phyloP scores from a whole-genome alignment of 2,797 vertebrate genomes.

The Rhynchonycteris naso region DNA sequence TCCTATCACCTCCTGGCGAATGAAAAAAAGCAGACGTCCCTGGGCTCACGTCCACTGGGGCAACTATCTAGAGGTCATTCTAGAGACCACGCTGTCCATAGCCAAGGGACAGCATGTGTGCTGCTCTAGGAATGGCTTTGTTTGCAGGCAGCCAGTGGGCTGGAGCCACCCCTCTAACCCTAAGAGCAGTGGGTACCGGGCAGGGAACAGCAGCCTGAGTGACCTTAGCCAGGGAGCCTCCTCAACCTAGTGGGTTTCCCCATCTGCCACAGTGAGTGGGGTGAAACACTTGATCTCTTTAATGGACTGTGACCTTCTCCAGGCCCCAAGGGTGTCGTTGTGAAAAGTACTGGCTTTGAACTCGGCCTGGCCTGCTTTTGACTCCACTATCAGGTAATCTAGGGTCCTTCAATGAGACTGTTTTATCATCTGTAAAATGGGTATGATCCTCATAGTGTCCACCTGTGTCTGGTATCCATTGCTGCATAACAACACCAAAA shows the following conservation, averaged over 20 bases:
- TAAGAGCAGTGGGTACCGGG: neutral
- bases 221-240: neutral
- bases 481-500: neutral
- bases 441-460: neutral
- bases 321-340: neutral
- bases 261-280: neutral
- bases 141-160: neutral
- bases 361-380: neutral
- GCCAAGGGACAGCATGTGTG: neutral
- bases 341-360: neutral
- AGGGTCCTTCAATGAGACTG: neutral
- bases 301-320: neutral
- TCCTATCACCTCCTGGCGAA: neutral
- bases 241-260: neutral
- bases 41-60: neutral
- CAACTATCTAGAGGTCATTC: neutral
- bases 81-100: neutral
- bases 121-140: neutral
- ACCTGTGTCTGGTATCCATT: neutral
- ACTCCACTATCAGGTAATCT: neutral
- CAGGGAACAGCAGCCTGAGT: neutral
- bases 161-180: neutral
- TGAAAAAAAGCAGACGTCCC: neutral
- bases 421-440: constrained; percentile 19
- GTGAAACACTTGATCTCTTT: neutral